Evolutionary conservation across 2,888 invertebrate genomes (phyloP).

Genomic region (Teleiodes luculella): DNA sequence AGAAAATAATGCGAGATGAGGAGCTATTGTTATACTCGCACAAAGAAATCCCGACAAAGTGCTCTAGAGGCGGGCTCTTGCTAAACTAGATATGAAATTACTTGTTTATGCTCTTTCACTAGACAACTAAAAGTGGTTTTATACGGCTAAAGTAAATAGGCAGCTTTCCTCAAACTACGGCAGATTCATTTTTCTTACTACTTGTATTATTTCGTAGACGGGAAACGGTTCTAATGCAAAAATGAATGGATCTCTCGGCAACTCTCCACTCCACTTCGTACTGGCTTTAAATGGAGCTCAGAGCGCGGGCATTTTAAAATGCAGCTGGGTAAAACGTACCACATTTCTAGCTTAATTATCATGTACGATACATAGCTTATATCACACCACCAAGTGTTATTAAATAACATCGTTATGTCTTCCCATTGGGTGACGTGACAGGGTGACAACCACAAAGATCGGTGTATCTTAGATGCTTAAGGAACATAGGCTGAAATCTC

Average conservation of each 20-base stretch:
- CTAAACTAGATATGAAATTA: conserved; percentile 41
- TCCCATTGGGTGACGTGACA: too few relatives aligned
- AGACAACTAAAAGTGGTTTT: neutral
- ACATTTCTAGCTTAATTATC: too few relatives aligned
- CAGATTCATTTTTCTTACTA: neutral
- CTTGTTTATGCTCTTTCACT: conserved; percentile 30
- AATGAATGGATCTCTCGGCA: neutral
- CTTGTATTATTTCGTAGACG: neutral
- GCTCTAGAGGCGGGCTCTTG: conserved; percentile 34
- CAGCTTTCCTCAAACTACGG: neutral
- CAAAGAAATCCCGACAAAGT: conserved; percentile 50
- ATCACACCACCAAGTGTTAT: too few relatives aligned
- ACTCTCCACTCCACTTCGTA: neutral
- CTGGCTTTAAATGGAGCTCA: neutral
- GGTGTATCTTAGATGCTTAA: too few relatives aligned
- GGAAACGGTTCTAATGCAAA: neutral
- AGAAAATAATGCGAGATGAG: conserved; percentile 56
- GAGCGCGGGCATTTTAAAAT: neutral
- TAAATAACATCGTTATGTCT: too few relatives aligned
- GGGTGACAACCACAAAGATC: too few relatives aligned
- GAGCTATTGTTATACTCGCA: conserved; percentile 48
- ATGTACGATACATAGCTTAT: too few relatives aligned
- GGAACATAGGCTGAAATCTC: too few relatives aligned
- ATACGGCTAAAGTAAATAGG: conserved; percentile 3
- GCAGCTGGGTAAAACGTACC: neutral